These are phyloP conservation scores for Acinonyx jubatus DNA, from an alignment of 2,113 vertebrate genomes.

Conservation along the genomic window DNA sequence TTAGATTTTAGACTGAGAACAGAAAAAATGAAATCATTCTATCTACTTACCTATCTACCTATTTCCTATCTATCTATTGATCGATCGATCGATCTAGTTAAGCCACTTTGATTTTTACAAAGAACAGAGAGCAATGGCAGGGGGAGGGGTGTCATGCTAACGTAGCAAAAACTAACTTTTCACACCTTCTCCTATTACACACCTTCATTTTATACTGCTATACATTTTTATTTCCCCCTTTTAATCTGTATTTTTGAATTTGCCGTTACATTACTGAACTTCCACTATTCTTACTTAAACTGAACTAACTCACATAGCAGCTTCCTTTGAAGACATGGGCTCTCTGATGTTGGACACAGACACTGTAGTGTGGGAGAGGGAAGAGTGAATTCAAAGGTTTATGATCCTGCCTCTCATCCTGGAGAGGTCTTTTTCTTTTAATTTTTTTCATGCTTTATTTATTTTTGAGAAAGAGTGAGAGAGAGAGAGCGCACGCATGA, in stretches of 20 bases:
- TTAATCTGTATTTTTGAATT: background rate
- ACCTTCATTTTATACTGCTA: background rate
- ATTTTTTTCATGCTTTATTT: too few relatives aligned
- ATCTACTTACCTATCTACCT: background rate
- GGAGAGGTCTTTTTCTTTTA: background rate
- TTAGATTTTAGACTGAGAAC: background rate
- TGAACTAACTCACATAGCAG: slow-evolving; percentile 17
- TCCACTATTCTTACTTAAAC: background rate
- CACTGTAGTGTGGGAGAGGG: background rate
- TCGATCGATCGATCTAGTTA: background rate
- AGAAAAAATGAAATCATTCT: background rate
- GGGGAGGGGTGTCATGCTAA: background rate
- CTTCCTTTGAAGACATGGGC: slow-evolving; percentile 55
- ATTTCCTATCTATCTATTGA: background rate
- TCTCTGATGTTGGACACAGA: slow-evolving; percentile 50
- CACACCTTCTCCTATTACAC: background rate
- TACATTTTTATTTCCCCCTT: background rate
- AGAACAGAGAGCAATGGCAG: background rate
- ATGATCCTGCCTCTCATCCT: background rate
- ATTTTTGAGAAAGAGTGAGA: too few relatives aligned
- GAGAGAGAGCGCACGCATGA: too few relatives aligned
- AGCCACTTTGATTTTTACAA: background rate
- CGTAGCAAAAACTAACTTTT: background rate
- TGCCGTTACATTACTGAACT: background rate
- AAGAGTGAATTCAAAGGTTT: slow-evolving; percentile 22